Evolutionary conservation across 1,140 invertebrate genomes (phyloP), one percentile per base, ranked within the genome.

Genomic region (Solenopsis invicta): DNA sequence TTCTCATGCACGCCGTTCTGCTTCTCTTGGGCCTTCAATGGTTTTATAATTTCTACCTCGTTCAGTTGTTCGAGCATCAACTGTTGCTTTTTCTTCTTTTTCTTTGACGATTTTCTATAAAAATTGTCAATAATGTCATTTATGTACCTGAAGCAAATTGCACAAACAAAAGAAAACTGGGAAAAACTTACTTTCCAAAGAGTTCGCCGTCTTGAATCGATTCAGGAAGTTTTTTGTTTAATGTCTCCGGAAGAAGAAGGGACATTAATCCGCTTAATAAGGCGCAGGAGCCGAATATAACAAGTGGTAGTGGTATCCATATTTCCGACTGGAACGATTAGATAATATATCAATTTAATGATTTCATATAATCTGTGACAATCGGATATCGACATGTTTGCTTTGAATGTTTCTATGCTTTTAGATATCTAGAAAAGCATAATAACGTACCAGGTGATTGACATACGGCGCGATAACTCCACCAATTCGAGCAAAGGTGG

Each of bases 401-500:
- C 37, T 41, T 29, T n/a, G 37, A 5, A n/a, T 61, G 13, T n/a
- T 1, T 48, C 21, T 59, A 24, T 18, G 16, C 4, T 12, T 9
- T 8, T 50, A 34, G 1, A 78, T 45, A 67, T 54, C n/a, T 8
- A 37, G 9, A 71, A n/a, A 54, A 50, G 3, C 9, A 41, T 52
- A 48, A 45, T 50, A 45, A 90, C 94, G 94, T 94, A 96, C 96
- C 91, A 97, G 89, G 52, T 96, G 95, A 90, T 97, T 97, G 52
- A 97, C 95, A 88, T 97, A 97, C 8, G 98, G 97, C 1, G 98
- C 97, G 62, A 97, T 93, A 88, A 98, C 97, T 48, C 97, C 97
- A 16, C 98, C 98, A 78, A 98, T 94, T 80, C 98, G 95, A 9
- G 98, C 98, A 87, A 96, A 97, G 87, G 97, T 98, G 0, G 98